Conservation (phyloP, 2,113 vertebrate genomes). For the Peromyscus polionotus region DNA sequence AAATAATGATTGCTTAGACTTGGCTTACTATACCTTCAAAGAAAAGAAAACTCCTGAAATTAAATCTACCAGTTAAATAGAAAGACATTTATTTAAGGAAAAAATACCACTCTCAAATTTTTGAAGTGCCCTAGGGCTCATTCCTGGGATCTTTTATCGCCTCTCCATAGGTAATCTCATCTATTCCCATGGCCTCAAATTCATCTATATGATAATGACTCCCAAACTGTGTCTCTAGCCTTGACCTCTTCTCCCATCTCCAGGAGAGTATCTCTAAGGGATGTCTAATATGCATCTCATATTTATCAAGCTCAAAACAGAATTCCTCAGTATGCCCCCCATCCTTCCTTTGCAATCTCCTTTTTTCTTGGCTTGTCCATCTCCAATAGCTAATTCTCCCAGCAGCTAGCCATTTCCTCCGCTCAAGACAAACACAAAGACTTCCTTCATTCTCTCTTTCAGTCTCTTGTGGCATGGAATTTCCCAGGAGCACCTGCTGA, state of each 20-base stretch:
- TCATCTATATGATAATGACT: constrained; percentile 85
- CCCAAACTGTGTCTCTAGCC: constrained; percentile 77
- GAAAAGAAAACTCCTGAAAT: constrained; percentile 78
- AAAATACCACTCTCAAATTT: constrained; percentile 72
- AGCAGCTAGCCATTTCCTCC: neutral
- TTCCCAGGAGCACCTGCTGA: neutral
- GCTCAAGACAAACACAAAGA: neutral
- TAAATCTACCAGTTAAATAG: constrained; percentile 76
- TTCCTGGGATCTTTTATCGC: constrained; percentile 72
- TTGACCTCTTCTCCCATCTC: constrained; percentile 79
- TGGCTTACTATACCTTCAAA: constrained; percentile 53
- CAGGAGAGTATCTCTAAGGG: constrained; percentile 71
- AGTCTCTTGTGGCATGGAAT: neutral
- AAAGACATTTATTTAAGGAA: constrained; percentile 79
- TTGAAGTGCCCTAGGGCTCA: constrained; percentile 76
- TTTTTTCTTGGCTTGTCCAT: constrained; percentile 6
- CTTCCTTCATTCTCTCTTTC: neutral
- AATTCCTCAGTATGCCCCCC: constrained; percentile 40
- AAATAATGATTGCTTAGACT: constrained; percentile 65
- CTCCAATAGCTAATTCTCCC: neutral
- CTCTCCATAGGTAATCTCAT: constrained; percentile 81
- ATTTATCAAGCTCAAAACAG: constrained; percentile 73
- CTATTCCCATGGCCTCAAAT: constrained; percentile 77
- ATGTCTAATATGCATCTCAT: constrained; percentile 78
- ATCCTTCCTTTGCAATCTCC: neutral